Evolutionary conservation across 2,888 invertebrate species (phyloP).

Genomic region (Heliconius erato): DNA sequence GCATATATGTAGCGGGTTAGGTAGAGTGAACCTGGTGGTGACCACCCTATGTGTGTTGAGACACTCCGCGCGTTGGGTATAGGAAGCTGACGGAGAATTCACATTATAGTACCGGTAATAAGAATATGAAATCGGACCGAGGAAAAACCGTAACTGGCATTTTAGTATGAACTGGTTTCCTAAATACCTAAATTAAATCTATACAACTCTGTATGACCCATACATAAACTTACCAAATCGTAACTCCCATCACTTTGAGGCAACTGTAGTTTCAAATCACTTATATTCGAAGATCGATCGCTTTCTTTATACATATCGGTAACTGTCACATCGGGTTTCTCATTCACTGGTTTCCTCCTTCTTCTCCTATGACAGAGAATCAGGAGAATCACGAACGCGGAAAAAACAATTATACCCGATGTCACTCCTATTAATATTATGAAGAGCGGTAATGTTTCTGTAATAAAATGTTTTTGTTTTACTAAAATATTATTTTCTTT

Average conservation of each 20-base stretch:
- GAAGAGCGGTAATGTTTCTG: conserved; percentile 91
- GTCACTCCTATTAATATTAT: conserved; percentile 94
- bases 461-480: conserved; percentile 55
- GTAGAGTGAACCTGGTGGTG: too few species aligned
- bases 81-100: too few species aligned
- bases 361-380: conserved; percentile 90
- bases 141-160: too few species aligned
- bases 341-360: conserved; percentile 84
- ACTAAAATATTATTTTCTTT: neutral
- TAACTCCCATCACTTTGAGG: conserved; percentile 93
- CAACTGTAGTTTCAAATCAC: conserved; percentile 95
- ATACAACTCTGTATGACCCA: too few species aligned
- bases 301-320: conserved; percentile 89
- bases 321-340: conserved; percentile 86
- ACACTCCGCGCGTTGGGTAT: too few species aligned
- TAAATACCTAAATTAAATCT: too few species aligned
- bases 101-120: too few species aligned
- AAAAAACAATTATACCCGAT: conserved; percentile 93
- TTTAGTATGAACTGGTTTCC: too few species aligned
- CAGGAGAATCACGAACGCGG: conserved; percentile 92
- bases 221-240: conserved; percentile 85
- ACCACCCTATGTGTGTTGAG: too few species aligned
- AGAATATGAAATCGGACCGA: too few species aligned
- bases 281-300: conserved; percentile 96
- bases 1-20: too few species aligned